phyloP scores from a whole-genome alignment of 2,797 vertebrate genomes.

The Fistularia tabacaria region DNA sequence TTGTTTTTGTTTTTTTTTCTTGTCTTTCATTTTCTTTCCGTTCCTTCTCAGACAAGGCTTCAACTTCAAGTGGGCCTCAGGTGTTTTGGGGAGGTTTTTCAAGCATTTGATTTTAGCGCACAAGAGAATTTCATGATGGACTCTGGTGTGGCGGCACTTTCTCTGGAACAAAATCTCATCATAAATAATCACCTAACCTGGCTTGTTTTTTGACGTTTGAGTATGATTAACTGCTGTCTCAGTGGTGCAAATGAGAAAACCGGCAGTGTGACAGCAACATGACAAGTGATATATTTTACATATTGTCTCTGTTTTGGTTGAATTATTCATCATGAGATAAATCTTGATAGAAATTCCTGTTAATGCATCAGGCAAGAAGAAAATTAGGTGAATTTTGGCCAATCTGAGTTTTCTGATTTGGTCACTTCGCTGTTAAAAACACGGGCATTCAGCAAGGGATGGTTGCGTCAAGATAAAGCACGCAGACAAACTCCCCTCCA shows the following conservation, averaged over 20 bases:
- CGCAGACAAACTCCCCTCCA: constrained; percentile 48
- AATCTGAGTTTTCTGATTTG: background rate
- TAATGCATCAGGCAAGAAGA: too few species aligned
- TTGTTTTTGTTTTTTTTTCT: background rate
- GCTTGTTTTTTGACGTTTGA: constrained; percentile 28
- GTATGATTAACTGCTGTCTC: constrained; percentile 14
- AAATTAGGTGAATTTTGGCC: background rate
- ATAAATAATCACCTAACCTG: constrained; percentile 33
- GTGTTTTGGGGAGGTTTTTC: constrained; percentile 37
- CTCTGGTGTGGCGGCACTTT: constrained; percentile 26
- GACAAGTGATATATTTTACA: constrained; percentile 5
- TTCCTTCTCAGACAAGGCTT: constrained; percentile 37
- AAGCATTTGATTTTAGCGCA: constrained; percentile 42
- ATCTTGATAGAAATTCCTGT: background rate
- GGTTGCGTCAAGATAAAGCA: constrained; percentile 40
- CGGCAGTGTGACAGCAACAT: constrained; percentile 3
- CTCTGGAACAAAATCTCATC: constrained; percentile 28
- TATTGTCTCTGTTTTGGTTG: background rate
- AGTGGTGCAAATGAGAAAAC: constrained; percentile 11
- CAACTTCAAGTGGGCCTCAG: constrained; percentile 45
- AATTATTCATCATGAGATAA: background rate
- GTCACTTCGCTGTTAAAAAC: constrained; percentile 4
- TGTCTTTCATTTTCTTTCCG: constrained; percentile 3
- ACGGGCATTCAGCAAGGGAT: constrained; percentile 28
- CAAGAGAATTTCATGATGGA: constrained; percentile 45